Base-by-base conservation (phyloP, 2,113 vertebrate species). In the Zapus hudsonius region DNA sequence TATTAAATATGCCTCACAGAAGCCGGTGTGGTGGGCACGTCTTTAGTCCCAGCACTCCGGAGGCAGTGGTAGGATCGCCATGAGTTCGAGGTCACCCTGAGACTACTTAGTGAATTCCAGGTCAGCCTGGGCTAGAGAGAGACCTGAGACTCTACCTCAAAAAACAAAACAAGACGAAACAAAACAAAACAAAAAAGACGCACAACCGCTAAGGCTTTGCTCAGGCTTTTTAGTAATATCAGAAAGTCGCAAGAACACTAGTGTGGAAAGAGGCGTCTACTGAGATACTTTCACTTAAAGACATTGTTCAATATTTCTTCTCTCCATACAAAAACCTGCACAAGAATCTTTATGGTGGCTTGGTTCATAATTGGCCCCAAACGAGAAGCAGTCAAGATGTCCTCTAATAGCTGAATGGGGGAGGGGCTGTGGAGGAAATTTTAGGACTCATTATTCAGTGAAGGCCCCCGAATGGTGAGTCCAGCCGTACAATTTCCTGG, bases 401-500 rank as follows among this genome's bases (percentile, higher is more conserved):
- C 55, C 23, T 83, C 33, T 55, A 2, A 0, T 2, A 55, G 38
- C 13, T 20, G 38, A 52, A 13, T 4, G 38, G 27, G 64, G 11
- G 13, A 3, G 19, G 20, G 61, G 27, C 11, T 82, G 40, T 42
- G 22, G 29, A 70, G 78, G 63, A 36, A 57, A 2, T 31, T 22
- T 69, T 6, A 36, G 17, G 16, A 19, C 3, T 0, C n/a, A 8
- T n/a, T 9, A 16, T 17, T 52, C 15, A 40, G 38, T 44, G 20
- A 84, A 33, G 57, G 15, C 1, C 42, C 11, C 1, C 33, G 25
- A 52, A 73, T 84, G 22, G 59, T 23, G 29, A 1, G 29, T 6
- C 29, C 20, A 15, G 10, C 31, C 12, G 5, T 22, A 0, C 10
- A n/a, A 36, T 2, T 2, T 7, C 31, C 69, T 20, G 22, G 23